Percentiles rank a stretch among this genome's conserved stretches.
Evolutionary conservation across 2,888 invertebrate species (phyloP).

Genomic region (Xestia c-nigrum): DNA sequence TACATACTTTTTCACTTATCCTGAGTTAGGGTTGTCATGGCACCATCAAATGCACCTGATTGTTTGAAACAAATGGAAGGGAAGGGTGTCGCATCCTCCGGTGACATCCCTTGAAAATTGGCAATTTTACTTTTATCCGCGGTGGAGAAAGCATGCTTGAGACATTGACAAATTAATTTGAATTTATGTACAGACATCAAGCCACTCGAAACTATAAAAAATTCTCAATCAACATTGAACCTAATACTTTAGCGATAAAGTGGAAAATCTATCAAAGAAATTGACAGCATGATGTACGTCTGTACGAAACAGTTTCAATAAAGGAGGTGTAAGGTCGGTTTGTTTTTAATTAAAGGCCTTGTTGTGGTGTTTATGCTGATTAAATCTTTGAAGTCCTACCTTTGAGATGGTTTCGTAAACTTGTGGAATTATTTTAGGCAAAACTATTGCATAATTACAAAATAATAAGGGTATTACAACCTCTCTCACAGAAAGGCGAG

Average conservation of each 20-base stretch:
- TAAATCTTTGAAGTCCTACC: slow-evolving; percentile 21
- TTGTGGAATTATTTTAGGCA: slow-evolving; percentile 7
- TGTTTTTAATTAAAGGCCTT: slow-evolving; percentile 53
- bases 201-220: too few species aligned
- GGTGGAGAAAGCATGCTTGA: slow-evolving; percentile 50
- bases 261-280: too few species aligned
- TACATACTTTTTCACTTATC: slow-evolving; percentile 17
- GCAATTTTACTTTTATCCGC: slow-evolving; percentile 40
- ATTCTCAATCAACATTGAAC: too few species aligned
- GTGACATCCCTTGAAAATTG: slow-evolving; percentile 44
- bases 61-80: slow-evolving; percentile 52
- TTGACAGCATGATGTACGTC: too few species aligned
- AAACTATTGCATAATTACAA: background rate
- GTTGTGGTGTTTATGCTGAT: slow-evolving; percentile 19
- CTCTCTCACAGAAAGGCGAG: background rate
- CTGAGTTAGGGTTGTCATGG: slow-evolving; percentile 22
- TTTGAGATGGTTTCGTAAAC: slow-evolving; percentile 10
- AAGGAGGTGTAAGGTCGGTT: slow-evolving; percentile 10
- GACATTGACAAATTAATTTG: slow-evolving; percentile 68
- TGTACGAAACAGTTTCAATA: slow-evolving; percentile 33
- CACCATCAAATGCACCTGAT: slow-evolving; percentile 56
- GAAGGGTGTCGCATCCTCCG: slow-evolving; percentile 2
- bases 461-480: background rate
- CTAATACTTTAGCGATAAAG: too few species aligned
- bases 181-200: slow-evolving; percentile 33